phyloP scores from a whole-genome alignment of 2,113 vertebrate genomes.

The Xiphophorus couchianus region DNA sequence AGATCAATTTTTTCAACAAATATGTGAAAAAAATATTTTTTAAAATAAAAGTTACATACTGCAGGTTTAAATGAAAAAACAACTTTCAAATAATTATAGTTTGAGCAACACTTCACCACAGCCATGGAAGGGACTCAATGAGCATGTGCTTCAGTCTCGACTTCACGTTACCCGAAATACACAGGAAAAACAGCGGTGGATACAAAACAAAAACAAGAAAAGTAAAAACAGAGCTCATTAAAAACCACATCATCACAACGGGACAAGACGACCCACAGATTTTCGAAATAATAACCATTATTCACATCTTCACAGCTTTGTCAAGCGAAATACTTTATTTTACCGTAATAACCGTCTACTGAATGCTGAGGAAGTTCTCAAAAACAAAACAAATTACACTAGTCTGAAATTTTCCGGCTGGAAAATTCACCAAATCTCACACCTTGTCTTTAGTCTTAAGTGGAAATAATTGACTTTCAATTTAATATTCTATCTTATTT shows the following conservation, averaged over 20 bases:
- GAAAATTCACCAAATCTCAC: constrained; percentile 17
- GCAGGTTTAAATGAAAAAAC: no score
- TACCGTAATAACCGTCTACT: constrained; percentile 54
- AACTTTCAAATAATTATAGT: background rate
- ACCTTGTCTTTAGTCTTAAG: constrained; percentile 16
- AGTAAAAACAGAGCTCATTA: constrained; percentile 45
- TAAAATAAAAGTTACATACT: no score
- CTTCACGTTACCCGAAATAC: constrained; percentile 50
- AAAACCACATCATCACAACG: constrained; percentile 69
- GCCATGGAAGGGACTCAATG: constrained; percentile 50
- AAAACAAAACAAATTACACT: constrained; percentile 24
- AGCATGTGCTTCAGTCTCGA: constrained; percentile 49
- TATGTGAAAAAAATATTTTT: no score
- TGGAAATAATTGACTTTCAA: constrained; percentile 45
- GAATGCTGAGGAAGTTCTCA: constrained; percentile 38
- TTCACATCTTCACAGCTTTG: constrained; percentile 66
- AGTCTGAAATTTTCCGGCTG: constrained; percentile 23
- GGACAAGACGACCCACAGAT: constrained; percentile 72
- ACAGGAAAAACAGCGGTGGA: constrained; percentile 26
- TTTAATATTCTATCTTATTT: constrained; percentile 58
- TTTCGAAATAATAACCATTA: constrained; percentile 67
- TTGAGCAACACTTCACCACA: constrained; percentile 1
- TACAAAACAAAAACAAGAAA: constrained; percentile 46
- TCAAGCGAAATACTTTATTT: constrained; percentile 72
- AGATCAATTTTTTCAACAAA: no score